phyloP scores from a whole-genome alignment of 2,113 vertebrate species.

The Glareola pratincola region DNA sequence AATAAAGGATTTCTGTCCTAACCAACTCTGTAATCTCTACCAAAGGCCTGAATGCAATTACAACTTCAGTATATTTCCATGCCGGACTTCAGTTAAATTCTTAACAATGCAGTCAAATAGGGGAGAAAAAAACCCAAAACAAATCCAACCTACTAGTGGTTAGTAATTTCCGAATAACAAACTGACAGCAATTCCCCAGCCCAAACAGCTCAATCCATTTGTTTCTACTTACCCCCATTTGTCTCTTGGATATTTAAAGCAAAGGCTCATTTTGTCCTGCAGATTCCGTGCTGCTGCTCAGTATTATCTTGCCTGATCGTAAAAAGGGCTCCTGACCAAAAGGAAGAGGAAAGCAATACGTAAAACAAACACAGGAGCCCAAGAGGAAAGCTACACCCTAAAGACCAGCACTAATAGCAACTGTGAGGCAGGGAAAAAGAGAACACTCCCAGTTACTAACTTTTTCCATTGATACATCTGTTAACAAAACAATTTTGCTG shows the following conservation, averaged over 20 bases:
- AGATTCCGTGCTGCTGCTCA: background rate
- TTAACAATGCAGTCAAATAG: background rate
- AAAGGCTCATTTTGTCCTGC: conserved; percentile 51
- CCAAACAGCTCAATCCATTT: background rate
- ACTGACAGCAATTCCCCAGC: background rate
- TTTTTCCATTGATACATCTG: conserved; percentile 64
- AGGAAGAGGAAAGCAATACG: conserved; percentile 60
- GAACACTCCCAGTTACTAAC: conserved; percentile 69
- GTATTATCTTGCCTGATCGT: conserved; percentile 16
- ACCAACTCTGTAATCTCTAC: background rate
- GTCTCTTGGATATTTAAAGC: conserved; percentile 42
- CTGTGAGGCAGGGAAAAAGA: background rate
- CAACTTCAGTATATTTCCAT: background rate
- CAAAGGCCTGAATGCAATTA: background rate
- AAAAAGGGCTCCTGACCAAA: conserved; percentile 37
- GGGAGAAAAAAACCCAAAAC: background rate
- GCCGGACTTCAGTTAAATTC: background rate
- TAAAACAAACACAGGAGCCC: conserved; percentile 67
- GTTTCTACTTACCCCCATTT: conserved; percentile 62
- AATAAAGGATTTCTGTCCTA: background rate
- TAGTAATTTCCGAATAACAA: background rate
- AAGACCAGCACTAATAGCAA: conserved; percentile 59
- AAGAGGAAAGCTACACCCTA: conserved; percentile 69
- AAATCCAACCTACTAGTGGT: background rate
- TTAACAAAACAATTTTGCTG: conserved; percentile 34